Evolutionary conservation across 2,797 vertebrate genomes (phyloP), one percentile per base, ranked within the genome.

Genomic region (Pseudochaenichthys georgianus): DNA sequence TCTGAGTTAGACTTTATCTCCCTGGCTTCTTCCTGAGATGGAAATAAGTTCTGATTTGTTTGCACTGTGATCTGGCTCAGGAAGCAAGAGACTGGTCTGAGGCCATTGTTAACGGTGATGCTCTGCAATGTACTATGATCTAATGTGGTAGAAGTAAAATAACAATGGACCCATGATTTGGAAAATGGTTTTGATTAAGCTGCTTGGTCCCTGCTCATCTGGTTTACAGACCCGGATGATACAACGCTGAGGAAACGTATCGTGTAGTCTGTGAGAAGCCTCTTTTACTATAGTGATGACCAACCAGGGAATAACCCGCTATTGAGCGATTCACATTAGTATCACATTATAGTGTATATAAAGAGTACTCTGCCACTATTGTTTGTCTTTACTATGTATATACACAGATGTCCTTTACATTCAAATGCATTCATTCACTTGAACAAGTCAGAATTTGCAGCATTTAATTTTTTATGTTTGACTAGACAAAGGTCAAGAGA

Each of bases 1-100:
- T 69, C 74, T 57, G 76, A 82, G 50, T 84, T 73, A 61, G 38
- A 76, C 28, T 57, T 17, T 42, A 74, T 81, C 54, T 80, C 66
- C 21, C 38, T 62, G 64, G 48, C 38, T 75, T 77, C 34, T 47
- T 47, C 59, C 41, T 70, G 31, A 68, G 80, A 91, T 79, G 77
- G 59, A 88, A 81, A 88, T 74, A 78, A 38, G 51, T 80, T 89
- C 54, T 73, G 89, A 88, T 80, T 70, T 58, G 58, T 50, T 60
- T 67, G 52, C 46, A 19, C 66, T 51, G 51, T 64, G 59, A 45
- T 76, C 63, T 45, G 34, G 70, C 28, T 73, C n/a, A 21, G 8
- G 48, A 34, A 63, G 46, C n/a, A 42, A 31, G 57, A 13, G 4
- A 70, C 43, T 41, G 23, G 28, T 74, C 57, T 50, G 23, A 73